These are phyloP conservation scores for Motacilla alba DNA, from an alignment of 2,113 vertebrate genomes.

Conservation along the genomic window DNA sequence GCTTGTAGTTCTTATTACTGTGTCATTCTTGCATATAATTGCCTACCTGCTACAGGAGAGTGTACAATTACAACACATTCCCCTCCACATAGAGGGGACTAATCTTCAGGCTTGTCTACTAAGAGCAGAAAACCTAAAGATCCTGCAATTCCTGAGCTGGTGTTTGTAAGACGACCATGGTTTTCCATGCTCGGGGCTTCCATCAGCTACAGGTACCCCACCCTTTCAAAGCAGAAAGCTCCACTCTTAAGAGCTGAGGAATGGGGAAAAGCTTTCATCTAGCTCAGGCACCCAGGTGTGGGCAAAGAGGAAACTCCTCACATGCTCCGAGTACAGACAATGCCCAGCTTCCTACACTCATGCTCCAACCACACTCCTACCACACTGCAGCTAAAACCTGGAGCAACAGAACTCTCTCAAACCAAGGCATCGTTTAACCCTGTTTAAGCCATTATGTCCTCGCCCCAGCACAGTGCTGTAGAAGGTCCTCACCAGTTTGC, in stretches of 20 bases:
- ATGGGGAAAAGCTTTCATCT: background rate
- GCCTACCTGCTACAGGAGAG: background rate
- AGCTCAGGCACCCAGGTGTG: background rate
- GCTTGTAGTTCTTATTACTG: background rate
- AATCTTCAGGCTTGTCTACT: background rate
- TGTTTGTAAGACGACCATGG: background rate
- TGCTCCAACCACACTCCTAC: background rate
- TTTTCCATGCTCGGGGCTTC: background rate
- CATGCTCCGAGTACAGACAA: background rate
- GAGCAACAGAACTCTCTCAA: background rate
- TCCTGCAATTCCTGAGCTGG: background rate
- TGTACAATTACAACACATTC: background rate
- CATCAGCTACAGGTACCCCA: background rate
- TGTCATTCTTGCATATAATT: background rate
- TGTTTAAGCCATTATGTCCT: background rate
- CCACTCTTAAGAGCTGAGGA: background rate
- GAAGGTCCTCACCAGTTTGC: background rate
- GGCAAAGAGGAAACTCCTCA: background rate
- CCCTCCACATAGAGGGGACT: background rate
- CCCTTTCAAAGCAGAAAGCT: background rate
- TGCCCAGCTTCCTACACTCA: rapidly evolving
- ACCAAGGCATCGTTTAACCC: background rate
- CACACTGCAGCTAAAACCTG: background rate
- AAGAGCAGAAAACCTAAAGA: background rate
- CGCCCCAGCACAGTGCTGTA: background rate